phyloP scores from a whole-genome alignment of 2,888 invertebrate species.

The Epiblema foenella region DNA sequence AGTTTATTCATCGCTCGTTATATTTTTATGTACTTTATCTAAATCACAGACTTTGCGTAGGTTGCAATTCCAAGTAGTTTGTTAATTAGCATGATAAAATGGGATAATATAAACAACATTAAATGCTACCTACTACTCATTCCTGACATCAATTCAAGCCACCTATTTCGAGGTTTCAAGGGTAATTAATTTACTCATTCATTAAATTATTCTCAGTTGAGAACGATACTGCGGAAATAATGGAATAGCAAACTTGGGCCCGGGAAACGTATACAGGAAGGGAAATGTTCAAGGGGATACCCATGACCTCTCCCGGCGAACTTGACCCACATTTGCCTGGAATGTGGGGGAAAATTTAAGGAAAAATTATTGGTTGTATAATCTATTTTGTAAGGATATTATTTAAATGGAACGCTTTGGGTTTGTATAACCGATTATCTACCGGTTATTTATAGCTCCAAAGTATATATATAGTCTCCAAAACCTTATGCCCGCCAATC shows the following conservation, averaged over 20 bases:
- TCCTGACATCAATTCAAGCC: no score
- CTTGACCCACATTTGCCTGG: constrained; percentile 35
- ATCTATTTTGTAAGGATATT: neutral
- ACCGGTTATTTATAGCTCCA: no score
- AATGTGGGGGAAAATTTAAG: constrained; percentile 16
- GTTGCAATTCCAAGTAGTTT: no score
- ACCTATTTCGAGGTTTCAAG: no score
- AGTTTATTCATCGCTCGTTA: no score
- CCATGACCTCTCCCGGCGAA: constrained; percentile 35
- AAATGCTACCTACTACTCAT: no score
- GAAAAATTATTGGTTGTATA: constrained; percentile 6
- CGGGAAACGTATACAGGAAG: constrained; percentile 12
- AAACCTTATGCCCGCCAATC: no score
- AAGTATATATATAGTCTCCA: no score
- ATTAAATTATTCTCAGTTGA: constrained; percentile 1
- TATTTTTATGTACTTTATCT: no score
- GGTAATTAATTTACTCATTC: neutral
- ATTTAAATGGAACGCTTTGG: neutral
- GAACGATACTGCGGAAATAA: constrained; percentile 1
- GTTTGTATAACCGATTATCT: neutral
- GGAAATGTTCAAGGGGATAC: constrained; percentile 10
- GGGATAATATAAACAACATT: no score
- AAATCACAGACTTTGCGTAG: no score
- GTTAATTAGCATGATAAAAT: no score
- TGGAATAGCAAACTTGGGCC: constrained; percentile 13